Evolutionary conservation across 2,797 vertebrate species (phyloP).

Genomic region (Austrolebias charrua): DNA sequence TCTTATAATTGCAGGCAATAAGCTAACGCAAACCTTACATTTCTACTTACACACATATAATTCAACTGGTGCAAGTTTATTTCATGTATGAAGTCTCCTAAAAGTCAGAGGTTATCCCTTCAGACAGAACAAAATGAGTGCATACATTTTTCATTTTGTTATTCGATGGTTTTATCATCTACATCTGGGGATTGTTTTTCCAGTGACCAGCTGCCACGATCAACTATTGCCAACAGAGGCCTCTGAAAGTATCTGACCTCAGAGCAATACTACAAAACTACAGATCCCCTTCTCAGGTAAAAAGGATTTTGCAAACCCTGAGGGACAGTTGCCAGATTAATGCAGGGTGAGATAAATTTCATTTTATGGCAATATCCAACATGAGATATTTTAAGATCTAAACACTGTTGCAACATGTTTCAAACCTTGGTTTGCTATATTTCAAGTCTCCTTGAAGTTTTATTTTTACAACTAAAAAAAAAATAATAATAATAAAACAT

Average conservation of each 20-base stretch:
- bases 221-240: not conserved
- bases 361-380: not conserved
- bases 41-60: not conserved
- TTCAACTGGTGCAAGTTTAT: too few relatives aligned
- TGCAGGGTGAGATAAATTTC: slow-evolving; percentile 10
- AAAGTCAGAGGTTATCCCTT: not conserved
- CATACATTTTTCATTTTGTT: not conserved
- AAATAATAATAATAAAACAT: not conserved
- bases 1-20: not conserved
- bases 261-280: slow-evolving; percentile 21
- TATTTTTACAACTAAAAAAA: not conserved
- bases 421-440: not conserved
- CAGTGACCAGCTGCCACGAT: not conserved
- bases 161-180: not conserved
- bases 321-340: slow-evolving; percentile 3
- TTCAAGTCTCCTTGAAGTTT: not conserved
- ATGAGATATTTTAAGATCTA: not conserved
- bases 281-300: slow-evolving; percentile 12
- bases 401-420: not conserved
- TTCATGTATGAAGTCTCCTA: too few relatives aligned
- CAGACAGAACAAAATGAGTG: not conserved
- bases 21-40: not conserved
- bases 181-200: too few relatives aligned
- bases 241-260: slow-evolving; percentile 3
- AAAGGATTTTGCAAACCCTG: slow-evolving; percentile 22